These are phyloP conservation scores for Ophion ellenae DNA, from an alignment of 2,888 invertebrate species.

Conservation along the genomic window DNA sequence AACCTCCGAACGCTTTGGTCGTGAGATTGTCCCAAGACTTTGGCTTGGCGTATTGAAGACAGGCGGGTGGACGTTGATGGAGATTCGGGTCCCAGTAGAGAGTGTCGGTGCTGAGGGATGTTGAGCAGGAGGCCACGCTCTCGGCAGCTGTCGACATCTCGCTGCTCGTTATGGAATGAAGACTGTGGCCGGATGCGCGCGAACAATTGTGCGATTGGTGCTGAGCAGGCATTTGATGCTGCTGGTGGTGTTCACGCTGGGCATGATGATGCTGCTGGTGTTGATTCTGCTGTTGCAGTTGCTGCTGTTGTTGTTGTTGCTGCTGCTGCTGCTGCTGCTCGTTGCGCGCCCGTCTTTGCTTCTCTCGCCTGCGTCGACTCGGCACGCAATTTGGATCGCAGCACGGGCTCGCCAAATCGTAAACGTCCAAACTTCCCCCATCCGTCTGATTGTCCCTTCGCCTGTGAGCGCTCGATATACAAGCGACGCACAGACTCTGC, in stretches of 20 bases:
- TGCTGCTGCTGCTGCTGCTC: slow-evolving; percentile 82
- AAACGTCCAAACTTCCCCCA: slow-evolving; percentile 92
- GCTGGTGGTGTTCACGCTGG: slow-evolving; percentile 68
- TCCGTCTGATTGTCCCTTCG: slow-evolving; percentile 83
- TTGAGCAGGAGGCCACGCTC: slow-evolving; percentile 92
- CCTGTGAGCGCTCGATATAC: slow-evolving; percentile 80
- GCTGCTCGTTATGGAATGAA: slow-evolving; percentile 93
- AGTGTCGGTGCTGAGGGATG: slow-evolving; percentile 94
- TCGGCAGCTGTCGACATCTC: slow-evolving; percentile 88
- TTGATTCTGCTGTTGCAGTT: slow-evolving; percentile 79
- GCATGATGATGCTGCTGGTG: slow-evolving; percentile 75
- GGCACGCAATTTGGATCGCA: slow-evolving; percentile 95
- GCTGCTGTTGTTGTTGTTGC: slow-evolving; percentile 79
- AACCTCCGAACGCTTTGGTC: slow-evolving; percentile 93
- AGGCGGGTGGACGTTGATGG: slow-evolving; percentile 82
- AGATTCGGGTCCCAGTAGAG: slow-evolving; percentile 91
- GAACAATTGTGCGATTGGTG: slow-evolving; percentile 77
- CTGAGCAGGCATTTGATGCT: slow-evolving; percentile 70
- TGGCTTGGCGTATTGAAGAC: slow-evolving; percentile 87
- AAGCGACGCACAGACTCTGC: slow-evolving; percentile 80
- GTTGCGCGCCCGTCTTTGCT: slow-evolving; percentile 84
- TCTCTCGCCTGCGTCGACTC: slow-evolving; percentile 85
- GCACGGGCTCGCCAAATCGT: slow-evolving; percentile 93
- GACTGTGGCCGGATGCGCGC: slow-evolving; percentile 85
- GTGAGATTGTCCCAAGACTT: slow-evolving; percentile 96